Evolutionary conservation across 2,888 invertebrate genomes (phyloP).

Genomic region (Octonoba sinensis): DNA sequence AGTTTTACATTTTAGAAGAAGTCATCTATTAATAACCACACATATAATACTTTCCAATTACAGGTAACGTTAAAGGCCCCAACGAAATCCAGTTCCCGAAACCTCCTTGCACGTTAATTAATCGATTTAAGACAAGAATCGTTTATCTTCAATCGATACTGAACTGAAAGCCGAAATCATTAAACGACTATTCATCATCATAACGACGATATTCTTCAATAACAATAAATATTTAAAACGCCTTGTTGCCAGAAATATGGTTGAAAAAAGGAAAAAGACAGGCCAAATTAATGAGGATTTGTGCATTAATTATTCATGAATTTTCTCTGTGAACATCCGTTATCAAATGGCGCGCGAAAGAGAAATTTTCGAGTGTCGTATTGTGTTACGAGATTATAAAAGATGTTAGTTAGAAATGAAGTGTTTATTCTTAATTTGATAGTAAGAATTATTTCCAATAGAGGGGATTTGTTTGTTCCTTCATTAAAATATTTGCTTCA

Average conservation of each 20-base stretch:
- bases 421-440: too few species aligned
- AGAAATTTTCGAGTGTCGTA: too few species aligned
- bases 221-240: slow-evolving; percentile 49
- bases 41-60: slow-evolving; percentile 28
- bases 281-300: slow-evolving; percentile 18
- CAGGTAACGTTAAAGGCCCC: slow-evolving; percentile 1
- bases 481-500: too few species aligned
- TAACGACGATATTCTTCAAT: slow-evolving; percentile 17
- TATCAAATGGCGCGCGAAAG: too few species aligned
- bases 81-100: too few species aligned
- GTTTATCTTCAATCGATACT: slow-evolving; percentile 31
- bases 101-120: slow-evolving; percentile 12
- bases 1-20: too few species aligned
- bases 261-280: slow-evolving; percentile 16
- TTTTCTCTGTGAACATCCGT: too few species aligned
- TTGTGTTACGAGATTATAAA: too few species aligned
- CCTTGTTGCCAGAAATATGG: background rate
- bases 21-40: slow-evolving; percentile 26
- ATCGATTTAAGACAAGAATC: slow-evolving; percentile 27
- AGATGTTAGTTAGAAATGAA: too few species aligned
- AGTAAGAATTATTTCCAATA: too few species aligned
- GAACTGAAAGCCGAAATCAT: slow-evolving; percentile 41
- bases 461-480: too few species aligned
- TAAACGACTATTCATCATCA: slow-evolving; percentile 51
- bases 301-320: slow-evolving; percentile 46